These are phyloP conservation scores for Alouatta palliata DNA, from an alignment of 2,113 vertebrate genomes.

Conservation along the genomic window DNA sequence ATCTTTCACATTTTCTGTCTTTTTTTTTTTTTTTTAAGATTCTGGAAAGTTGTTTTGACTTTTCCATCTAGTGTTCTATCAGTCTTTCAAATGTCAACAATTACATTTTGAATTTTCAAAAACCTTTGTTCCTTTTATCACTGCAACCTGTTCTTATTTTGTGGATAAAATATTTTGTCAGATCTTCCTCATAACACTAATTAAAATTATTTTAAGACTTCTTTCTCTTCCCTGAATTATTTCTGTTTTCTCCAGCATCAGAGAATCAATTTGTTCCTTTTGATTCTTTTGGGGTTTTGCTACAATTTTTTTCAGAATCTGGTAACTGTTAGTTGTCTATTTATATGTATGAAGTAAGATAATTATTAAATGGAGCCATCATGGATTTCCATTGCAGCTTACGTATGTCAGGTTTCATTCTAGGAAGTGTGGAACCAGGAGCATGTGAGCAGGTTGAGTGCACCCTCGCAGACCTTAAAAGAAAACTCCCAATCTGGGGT, in stretches of 20 bases:
- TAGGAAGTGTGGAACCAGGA: not conserved
- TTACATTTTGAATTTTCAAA: slow-evolving; percentile 9
- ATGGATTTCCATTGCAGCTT: not conserved
- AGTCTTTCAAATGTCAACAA: slow-evolving; percentile 32
- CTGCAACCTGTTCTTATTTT: not conserved
- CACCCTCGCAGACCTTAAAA: not conserved
- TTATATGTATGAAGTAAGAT: not conserved
- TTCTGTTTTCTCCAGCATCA: not conserved
- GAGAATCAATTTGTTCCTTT: not conserved
- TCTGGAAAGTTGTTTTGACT: slow-evolving; percentile 5
- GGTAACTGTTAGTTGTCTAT: not conserved
- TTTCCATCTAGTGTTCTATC: not conserved
- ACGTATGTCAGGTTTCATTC: not conserved
- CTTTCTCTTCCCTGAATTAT: slow-evolving; percentile 3
- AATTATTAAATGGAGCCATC: not conserved
- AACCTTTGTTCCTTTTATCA: not conserved
- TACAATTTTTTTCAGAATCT: not conserved
- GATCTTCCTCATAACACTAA: not conserved
- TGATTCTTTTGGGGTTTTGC: not conserved
- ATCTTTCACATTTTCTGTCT: slow-evolving; percentile 14
- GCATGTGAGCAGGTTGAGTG: not conserved
- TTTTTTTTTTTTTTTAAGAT: not conserved
- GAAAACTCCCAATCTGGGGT: not conserved
- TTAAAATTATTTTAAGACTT: not conserved
- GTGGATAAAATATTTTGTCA: not conserved